Conservation (phyloP, 1,140 invertebrate species). For the Globodera rostochiensis region DNA sequence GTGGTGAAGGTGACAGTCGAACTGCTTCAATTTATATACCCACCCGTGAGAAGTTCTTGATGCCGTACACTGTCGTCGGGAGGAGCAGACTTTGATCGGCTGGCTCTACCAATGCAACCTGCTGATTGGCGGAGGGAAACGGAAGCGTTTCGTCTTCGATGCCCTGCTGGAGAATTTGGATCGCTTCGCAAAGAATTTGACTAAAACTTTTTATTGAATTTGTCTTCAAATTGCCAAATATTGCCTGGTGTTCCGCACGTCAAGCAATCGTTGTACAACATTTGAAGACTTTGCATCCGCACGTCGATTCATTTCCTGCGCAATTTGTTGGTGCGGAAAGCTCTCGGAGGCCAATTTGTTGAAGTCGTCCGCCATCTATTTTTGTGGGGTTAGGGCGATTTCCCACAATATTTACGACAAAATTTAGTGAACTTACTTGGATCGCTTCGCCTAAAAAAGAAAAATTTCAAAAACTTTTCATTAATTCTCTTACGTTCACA, state of each 20-base stretch:
- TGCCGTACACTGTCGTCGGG: not conserved
- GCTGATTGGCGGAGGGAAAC: no score
- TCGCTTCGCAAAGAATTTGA: constrained; percentile 20
- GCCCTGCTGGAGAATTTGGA: constrained; percentile 18
- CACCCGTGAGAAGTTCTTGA: constrained; percentile 17
- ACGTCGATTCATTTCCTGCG: constrained; percentile 10
- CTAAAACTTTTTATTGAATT: not conserved
- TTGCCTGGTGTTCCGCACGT: constrained; percentile 2
- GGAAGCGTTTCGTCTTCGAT: constrained; percentile 21
- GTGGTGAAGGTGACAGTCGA: not conserved
- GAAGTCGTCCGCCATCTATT: constrained; percentile 25
- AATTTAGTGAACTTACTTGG: not conserved
- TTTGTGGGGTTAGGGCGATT: no score
- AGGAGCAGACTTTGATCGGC: not conserved
- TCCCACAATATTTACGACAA: no score
- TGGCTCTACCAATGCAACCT: not conserved
- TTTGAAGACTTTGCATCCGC: not conserved
- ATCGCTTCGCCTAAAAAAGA: constrained; percentile 19
- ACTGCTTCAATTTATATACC: not conserved
- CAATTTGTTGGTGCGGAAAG: constrained; percentile 17
- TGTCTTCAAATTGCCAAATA: not conserved
- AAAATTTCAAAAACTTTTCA: not conserved
- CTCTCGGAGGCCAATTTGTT: constrained; percentile 13
- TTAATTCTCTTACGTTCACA: constrained; percentile 23
- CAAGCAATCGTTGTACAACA: not conserved